Percentiles rank a stretch among this genome's conserved stretches.
Conservation (phyloP, 2,113 vertebrate species). For the Colossoma macropomum region DNA sequence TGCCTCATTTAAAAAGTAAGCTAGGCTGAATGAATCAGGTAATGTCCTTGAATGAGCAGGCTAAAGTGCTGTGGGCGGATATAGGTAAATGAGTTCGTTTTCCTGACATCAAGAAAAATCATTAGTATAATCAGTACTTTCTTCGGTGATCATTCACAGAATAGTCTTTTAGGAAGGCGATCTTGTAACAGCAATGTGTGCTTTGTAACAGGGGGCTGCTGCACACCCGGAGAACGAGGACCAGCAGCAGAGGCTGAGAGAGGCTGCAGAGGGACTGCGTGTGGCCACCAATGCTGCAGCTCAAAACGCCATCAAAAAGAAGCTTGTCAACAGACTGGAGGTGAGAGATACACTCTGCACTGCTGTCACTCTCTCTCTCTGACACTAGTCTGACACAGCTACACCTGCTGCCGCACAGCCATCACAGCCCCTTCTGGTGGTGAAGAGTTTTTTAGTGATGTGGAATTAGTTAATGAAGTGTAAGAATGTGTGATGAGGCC, state of each 20-base stretch:
- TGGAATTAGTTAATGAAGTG: constrained; percentile 5
- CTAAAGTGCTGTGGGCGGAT: too few species aligned
- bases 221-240: constrained; percentile 97
- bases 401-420: not conserved
- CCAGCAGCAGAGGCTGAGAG: constrained; percentile 93
- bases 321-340: constrained; percentile 95
- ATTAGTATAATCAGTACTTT: too few species aligned
- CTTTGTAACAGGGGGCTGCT: constrained; percentile 85
- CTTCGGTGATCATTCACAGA: not conserved
- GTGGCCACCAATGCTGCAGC: constrained; percentile 97
- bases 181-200: not conserved
- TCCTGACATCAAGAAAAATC: too few species aligned
- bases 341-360: constrained; percentile 66
- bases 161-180: not conserved
- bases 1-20: too few species aligned
- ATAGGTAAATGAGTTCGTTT: too few species aligned
- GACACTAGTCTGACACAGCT: not conserved
- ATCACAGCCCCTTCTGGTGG: not conserved
- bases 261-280: constrained; percentile 93
- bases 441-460: not conserved
- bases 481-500: not conserved
- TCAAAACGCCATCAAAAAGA: constrained; percentile 98
- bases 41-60: too few species aligned
- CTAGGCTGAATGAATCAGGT: too few species aligned
- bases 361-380: not conserved